Evolutionary conservation across 2,113 vertebrate species (phyloP).

Genomic region (Condylura cristata): DNA sequence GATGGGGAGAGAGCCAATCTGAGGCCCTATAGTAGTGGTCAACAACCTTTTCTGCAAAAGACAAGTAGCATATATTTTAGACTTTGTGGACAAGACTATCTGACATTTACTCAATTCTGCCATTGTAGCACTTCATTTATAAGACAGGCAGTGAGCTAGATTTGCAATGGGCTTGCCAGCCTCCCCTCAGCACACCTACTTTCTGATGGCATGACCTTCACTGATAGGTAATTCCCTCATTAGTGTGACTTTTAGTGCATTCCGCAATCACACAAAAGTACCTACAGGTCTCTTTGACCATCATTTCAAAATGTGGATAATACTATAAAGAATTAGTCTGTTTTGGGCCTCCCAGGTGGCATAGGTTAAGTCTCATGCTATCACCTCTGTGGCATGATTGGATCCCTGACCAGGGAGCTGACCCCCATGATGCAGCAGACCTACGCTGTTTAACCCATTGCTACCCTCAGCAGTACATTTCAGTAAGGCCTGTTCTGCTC

Average conservation of each 20-base stretch:
- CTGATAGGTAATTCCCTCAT: background rate
- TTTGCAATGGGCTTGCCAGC: background rate
- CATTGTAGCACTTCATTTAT: background rate
- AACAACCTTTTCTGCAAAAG: background rate
- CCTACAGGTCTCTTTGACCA: background rate
- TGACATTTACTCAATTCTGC: background rate
- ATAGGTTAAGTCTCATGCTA: no score
- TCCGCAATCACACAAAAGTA: background rate
- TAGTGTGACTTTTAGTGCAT: background rate
- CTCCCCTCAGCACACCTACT: background rate
- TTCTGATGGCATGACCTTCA: background rate
- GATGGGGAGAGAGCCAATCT: background rate
- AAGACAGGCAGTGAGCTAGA: background rate
- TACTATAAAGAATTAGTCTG: background rate
- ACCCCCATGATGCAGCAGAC: no score
- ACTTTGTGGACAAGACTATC: background rate
- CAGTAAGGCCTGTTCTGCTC: no score
- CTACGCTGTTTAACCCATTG: no score
- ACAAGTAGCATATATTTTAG: background rate
- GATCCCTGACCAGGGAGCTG: no score
- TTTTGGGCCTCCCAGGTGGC: no score
- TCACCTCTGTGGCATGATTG: no score
- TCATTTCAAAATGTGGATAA: constrained; percentile 5
- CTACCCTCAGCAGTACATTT: no score
- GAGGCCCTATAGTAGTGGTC: background rate